phyloP scores from a whole-genome alignment of 2,113 vertebrate genomes.

The Psittacara wagleri region DNA sequence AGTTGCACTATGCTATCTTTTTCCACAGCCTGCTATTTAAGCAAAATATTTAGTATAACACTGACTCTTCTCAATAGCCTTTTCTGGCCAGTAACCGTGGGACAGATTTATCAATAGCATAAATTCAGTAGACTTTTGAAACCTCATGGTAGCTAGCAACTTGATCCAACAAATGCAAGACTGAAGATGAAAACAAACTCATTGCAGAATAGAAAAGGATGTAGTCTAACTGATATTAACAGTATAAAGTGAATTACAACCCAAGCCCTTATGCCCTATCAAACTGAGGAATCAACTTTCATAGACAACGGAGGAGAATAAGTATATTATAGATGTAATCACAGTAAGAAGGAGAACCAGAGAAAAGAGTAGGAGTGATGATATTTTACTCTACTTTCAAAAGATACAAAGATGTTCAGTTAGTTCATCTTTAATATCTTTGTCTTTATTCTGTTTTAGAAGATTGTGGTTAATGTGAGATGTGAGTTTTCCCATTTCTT shows the following conservation, averaged over 20 bases:
- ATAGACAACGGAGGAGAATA: neutral
- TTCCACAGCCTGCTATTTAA: neutral
- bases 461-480: neutral
- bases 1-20: neutral
- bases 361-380: neutral
- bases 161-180: slow-evolving; percentile 43
- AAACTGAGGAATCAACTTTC: neutral
- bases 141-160: slow-evolving; percentile 46
- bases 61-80: neutral
- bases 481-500: slow-evolving; percentile 40
- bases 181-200: slow-evolving; percentile 25
- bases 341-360: neutral
- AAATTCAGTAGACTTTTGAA: slow-evolving; percentile 43
- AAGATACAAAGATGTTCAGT: neutral
- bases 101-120: slow-evolving; percentile 48
- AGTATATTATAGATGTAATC: neutral
- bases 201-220: neutral
- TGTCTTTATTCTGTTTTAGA: slow-evolving; percentile 26
- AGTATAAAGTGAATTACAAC: slow-evolving; percentile 19
- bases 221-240: slow-evolving; percentile 17
- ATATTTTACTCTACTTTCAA: neutral
- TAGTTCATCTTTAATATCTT: slow-evolving; percentile 5
- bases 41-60: slow-evolving; percentile 29
- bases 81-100: slow-evolving; percentile 10
- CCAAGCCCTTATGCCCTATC: slow-evolving; percentile 25